A percentile compares a stretch with the other conserved stretches of the same genome.
These are phyloP conservation scores for Oscheius sp. DNA, from an alignment of 2,888 invertebrate species.

Conservation along the genomic window DNA sequence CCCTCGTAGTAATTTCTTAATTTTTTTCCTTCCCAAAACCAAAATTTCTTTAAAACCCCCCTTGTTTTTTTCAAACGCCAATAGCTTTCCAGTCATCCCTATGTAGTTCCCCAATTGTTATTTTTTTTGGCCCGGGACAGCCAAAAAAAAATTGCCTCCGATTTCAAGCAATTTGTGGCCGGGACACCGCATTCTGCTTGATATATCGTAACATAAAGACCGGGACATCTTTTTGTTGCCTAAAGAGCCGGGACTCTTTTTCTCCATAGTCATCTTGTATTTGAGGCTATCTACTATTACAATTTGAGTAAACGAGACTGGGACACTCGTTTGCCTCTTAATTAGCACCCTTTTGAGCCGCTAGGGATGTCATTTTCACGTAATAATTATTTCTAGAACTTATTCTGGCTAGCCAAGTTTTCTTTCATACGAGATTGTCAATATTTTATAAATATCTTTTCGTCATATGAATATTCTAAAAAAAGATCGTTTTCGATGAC, in stretches of 20 bases:
- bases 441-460: conserved; percentile 20
- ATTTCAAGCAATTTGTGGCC: neutral
- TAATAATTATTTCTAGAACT: too few relatives aligned
- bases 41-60: neutral
- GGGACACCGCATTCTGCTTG: neutral
- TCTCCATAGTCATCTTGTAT: neutral
- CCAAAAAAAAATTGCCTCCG: neutral
- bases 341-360: neutral
- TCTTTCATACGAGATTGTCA: conserved; percentile 23
- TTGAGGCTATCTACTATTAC: neutral
- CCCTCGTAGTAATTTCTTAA: conserved; percentile 33
- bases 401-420: conserved; percentile 25
- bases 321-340: too few relatives aligned
- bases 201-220: neutral
- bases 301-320: neutral
- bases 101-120: neutral
- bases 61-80: neutral
- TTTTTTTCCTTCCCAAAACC: conserved; percentile 3
- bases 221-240: neutral
- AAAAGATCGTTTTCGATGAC: neutral
- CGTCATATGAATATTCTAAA: neutral
- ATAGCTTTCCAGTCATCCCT: conserved; percentile 25
- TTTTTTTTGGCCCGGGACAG: conserved; percentile 13
- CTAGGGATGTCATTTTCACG: neutral
- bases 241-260: neutral